phyloP scores from a whole-genome alignment of 2,888 invertebrate genomes.

The Philopedon plagiatum region DNA sequence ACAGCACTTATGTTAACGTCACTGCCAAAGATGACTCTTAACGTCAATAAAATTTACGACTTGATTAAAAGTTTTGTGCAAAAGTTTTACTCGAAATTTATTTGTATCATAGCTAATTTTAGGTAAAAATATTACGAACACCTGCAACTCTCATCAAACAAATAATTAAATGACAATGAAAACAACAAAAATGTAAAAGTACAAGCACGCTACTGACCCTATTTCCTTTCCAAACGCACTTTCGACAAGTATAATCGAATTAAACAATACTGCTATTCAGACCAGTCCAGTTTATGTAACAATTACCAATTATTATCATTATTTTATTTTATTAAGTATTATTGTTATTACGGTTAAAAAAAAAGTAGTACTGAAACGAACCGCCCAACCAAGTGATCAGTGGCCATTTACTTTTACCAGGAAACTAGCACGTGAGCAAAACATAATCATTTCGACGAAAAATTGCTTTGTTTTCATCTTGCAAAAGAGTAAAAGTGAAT shows the following conservation, averaged over 20 bases:
- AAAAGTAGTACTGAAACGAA: conserved; percentile 41
- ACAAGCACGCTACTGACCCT: conserved; percentile 39
- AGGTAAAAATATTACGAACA: too few relatives aligned
- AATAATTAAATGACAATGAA: conserved; percentile 11
- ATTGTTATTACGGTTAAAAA: conserved; percentile 38
- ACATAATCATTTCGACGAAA: conserved; percentile 39
- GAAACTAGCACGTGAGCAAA: conserved; percentile 44
- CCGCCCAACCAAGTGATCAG: conserved; percentile 36
- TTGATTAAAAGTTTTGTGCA: too few relatives aligned
- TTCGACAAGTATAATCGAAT: conserved; percentile 46
- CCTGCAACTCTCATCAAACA: neutral
- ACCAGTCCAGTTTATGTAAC: conserved; percentile 44
- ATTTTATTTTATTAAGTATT: conserved; percentile 47
- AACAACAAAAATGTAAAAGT: conserved; percentile 33
- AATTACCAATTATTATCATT: conserved; percentile 50
- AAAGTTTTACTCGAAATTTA: too few relatives aligned
- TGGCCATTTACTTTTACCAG: conserved; percentile 44
- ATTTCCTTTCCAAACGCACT: conserved; percentile 46
- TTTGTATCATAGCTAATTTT: too few relatives aligned
- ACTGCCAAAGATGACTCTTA: too few relatives aligned
- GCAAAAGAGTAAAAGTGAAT: conserved; percentile 41
- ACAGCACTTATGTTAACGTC: too few relatives aligned
- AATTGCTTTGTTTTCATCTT: conserved; percentile 44
- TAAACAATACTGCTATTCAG: conserved; percentile 45
- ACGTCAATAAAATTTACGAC: too few relatives aligned